These are phyloP conservation scores for Enteromius thamalakanensis DNA, from an alignment of 2,797 vertebrate species.

Conservation along the genomic window DNA sequence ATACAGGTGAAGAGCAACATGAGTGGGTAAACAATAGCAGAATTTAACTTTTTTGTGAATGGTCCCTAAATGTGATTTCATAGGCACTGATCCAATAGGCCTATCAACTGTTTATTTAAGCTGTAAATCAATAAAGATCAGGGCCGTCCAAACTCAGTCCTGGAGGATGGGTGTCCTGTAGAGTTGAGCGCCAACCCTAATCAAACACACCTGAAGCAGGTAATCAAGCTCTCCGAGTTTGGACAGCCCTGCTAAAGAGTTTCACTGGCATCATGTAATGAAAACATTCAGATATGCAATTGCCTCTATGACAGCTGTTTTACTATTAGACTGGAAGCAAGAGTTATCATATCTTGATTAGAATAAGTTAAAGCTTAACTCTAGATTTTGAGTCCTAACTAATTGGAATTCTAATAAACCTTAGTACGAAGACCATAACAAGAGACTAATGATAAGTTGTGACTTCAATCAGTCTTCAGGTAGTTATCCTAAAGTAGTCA, in stretches of 20 bases:
- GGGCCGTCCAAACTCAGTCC: too few relatives aligned
- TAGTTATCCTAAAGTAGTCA: neutral
- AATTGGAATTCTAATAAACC: neutral
- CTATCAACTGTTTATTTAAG: neutral
- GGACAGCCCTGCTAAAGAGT: neutral
- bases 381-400: neutral
- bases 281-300: slow-evolving; percentile 22
- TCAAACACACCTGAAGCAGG: too few relatives aligned
- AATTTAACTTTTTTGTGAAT: neutral
- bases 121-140: neutral
- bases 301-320: neutral
- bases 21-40: neutral
- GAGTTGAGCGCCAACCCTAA: too few relatives aligned
- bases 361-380: neutral
- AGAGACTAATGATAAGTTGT: neutral
- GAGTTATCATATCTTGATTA: neutral
- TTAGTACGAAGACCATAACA: neutral
- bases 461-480: neutral
- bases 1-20: neutral
- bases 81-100: neutral
- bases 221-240: too few relatives aligned
- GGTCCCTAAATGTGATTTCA: slow-evolving; percentile 16
- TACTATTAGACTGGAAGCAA: neutral
- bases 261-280: neutral
- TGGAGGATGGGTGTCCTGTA: too few relatives aligned